Base-by-base conservation (phyloP, 2,797 vertebrate species). In the Notoglanidium macrostoma region DNA sequence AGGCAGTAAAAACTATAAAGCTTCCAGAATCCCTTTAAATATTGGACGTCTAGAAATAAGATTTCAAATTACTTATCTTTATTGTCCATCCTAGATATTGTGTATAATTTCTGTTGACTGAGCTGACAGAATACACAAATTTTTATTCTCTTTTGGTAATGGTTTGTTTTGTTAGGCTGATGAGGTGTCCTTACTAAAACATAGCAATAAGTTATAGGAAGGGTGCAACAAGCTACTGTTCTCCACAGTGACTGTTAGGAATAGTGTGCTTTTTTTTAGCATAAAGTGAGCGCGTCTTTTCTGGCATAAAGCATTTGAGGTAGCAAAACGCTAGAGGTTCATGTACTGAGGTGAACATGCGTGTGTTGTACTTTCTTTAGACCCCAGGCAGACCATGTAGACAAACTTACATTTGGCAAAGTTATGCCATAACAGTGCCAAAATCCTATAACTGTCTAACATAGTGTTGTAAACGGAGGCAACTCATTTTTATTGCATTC, bases 361-460 rank as follows among this genome's bases (percentile, higher is more conserved):
- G 40, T 26, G 21, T 76, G 70, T 61, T 44, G 57, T 68, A 73
- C 86, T 88, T 89, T 73, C 35, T 72, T 23, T 77, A 89, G 86
- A 89, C 89, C 78, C 51, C 26, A 63, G 85, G 51, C 81, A 81
- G 40, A 11, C 77, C 67, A 76, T 79, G 76, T 90, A 85, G 79
- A 91, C 70, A 85, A 51, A 89, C 6, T 46, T 74, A 40, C 23
- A 35, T 70, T 86, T 59, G 87, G 55, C 54, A 84, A 32, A 61
- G 21, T 21, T 55, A 54, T 72, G 76, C 67, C 44, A 63, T 63
- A 89, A 83, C 76, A 23, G 91, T 95, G 93, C 94, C 94, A 95
- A 94, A 94, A 82, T 82, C 84, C 17, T 89, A 67, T 23, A 54
- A 86, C 70, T n/a, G 61, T 77, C 32, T 40, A n/a, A 73, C 10